Evolutionary conservation across 2,888 invertebrate species (phyloP), one percentile per base, ranked within the genome.

Genomic region (Drosophila tripunctata): DNA sequence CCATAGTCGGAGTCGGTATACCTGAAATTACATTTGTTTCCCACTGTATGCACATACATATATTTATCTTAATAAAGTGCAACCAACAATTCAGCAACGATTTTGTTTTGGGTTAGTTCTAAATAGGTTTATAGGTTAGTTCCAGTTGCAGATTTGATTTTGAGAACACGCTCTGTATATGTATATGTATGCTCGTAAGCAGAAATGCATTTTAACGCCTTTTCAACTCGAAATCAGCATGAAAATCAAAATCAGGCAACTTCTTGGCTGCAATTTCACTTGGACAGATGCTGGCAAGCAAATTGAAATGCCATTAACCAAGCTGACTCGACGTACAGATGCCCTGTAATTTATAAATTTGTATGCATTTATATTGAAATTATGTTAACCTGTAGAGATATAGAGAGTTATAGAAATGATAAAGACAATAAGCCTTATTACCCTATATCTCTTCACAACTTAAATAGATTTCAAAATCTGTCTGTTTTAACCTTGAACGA

Each of bases 201-300:
- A 22, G 35, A 24, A 22, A 17, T 36, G 24, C 10, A 30, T 41
- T 45, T 35, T 52, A 17, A 44, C 48, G 36, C 43, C 12, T 12
- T 45, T 38, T 51, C 61, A 51, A 40, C 50, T 24, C 30, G 15
- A 17, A 35, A 50, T 40, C 40, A 24, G 43, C 61, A 19, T 41
- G 47, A 8, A 40, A 47, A 47, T 64, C 31, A 48, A 69, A 67
- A 54, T 48, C 62, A 33, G 43, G 41, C 67, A 61, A 44, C 51
- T 55, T 44, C 50, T 65, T 60, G 24, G 22, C 30, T 57, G 52
- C 41, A 24, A n/a, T 52, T 54, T 35, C 36, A 27, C 27, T 64
- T 31, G 17, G 41, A 10, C 51, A 50, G 48, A 50, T 50, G 48
- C 48, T 50, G 40, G 8, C 15, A 31, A 50, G 8, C 36, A 50